phyloP scores from a whole-genome alignment of 2,888 invertebrate species.

The Lamproptera curius region DNA sequence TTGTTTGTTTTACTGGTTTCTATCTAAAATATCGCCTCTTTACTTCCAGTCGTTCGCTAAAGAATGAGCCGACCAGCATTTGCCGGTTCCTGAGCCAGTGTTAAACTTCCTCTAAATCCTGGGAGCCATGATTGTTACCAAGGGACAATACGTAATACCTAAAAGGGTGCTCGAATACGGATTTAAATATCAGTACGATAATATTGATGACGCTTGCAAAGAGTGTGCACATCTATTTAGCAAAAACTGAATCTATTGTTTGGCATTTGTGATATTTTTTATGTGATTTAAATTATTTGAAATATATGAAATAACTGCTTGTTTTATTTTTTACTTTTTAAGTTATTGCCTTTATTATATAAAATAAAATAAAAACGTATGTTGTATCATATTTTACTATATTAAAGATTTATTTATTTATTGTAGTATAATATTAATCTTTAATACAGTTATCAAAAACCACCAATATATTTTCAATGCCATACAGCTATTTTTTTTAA shows the following conservation, averaged over 20 bases:
- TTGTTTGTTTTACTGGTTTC: background rate
- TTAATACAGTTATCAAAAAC: too few relatives aligned
- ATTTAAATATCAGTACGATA: slow-evolving; percentile 86
- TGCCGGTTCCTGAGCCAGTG: slow-evolving; percentile 86
- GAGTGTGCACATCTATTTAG: slow-evolving; percentile 69
- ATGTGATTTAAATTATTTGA: background rate
- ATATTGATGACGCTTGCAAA: slow-evolving; percentile 84
- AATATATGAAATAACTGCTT: too few relatives aligned
- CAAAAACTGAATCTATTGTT: slow-evolving; percentile 25
- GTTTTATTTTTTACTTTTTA: too few relatives aligned
- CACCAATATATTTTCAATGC: too few relatives aligned
- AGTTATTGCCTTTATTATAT: too few relatives aligned
- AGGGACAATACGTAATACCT: slow-evolving; percentile 92
- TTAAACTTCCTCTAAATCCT: slow-evolving; percentile 85
- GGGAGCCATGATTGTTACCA: slow-evolving; percentile 93
- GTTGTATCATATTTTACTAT: too few relatives aligned
- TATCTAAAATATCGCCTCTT: background rate
- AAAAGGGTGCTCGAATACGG: slow-evolving; percentile 86
- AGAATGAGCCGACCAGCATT: slow-evolving; percentile 85
- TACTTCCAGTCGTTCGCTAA: slow-evolving; percentile 84
- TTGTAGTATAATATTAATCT: too few relatives aligned
- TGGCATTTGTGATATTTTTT: too few relatives aligned
- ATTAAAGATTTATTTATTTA: too few relatives aligned
- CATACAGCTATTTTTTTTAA: too few relatives aligned
- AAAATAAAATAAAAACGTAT: too few relatives aligned